These are phyloP conservation scores for Hesperophylax magnus DNA, from an alignment of 1,140 invertebrate genomes.

Conservation along the genomic window DNA sequence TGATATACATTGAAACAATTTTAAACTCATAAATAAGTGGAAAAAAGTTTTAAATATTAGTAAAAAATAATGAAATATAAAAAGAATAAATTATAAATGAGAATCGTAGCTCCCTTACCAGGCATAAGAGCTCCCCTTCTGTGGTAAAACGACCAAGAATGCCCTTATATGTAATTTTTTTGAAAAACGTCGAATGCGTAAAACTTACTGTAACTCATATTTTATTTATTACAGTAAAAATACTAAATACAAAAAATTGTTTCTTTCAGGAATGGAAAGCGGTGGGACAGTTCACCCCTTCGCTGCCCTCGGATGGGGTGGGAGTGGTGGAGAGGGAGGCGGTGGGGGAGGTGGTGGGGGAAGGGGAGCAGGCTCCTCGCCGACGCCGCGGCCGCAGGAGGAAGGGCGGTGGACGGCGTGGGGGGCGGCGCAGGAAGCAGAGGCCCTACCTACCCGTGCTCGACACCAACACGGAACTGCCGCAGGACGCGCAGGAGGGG, in stretches of 20 bases:
- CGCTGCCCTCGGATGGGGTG: background rate
- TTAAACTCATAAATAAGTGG: too few relatives aligned
- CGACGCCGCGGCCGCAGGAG: constrained; percentile 18
- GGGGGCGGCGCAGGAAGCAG: constrained; percentile 64
- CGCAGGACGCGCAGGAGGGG: background rate
- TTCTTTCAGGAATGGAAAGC: constrained; percentile 27
- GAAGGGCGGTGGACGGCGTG: constrained; percentile 55
- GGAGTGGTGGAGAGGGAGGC: background rate
- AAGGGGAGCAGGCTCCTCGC: background rate
- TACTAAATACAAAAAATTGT: background rate
- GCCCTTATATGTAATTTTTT: too few relatives aligned
- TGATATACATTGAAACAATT: too few relatives aligned
- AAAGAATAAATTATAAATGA: too few relatives aligned
- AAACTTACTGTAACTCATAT: too few relatives aligned
- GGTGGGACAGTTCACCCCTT: constrained; percentile 23
- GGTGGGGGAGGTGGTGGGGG: background rate
- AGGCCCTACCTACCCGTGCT: constrained; percentile 48
- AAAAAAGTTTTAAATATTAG: too few relatives aligned
- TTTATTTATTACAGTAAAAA: too few relatives aligned
- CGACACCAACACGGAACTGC: constrained; percentile 28
- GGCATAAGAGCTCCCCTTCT: too few relatives aligned
- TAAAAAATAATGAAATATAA: too few relatives aligned
- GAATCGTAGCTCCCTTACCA: too few relatives aligned
- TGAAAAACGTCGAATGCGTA: too few relatives aligned
- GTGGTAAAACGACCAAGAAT: too few relatives aligned